Evolutionary conservation across 2,888 invertebrate species (phyloP), one percentile per base, ranked within the genome.

Genomic region (Crocallis elinguaria): DNA sequence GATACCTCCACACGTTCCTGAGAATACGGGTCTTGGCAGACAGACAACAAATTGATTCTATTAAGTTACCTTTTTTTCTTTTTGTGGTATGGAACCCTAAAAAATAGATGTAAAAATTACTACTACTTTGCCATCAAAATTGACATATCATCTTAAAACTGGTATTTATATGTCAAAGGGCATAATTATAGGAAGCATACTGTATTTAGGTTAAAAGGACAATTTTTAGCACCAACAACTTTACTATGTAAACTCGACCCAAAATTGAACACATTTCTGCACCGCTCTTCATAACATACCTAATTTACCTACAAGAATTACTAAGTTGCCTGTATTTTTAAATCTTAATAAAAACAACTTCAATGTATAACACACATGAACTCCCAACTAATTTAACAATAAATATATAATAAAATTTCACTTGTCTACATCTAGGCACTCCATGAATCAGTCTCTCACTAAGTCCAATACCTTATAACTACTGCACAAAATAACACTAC

Each of bases 191-290:
- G 43, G 45, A 43, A 38, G 29, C 27, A 35, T 38, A 30, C 32
- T 19, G 29, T 12, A 30, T 35, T 49, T 43, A 46, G 33, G 25
- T 43, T 29, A 30, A 14, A 6, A 35, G 46, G 35, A 37, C 25
- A 14, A 30, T 14, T 32, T 49, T 59, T 58, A 65, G 65, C 65
- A 65, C 65, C 65, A 57, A 58, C 56, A 57, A 35, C 35, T 45
- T 57, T 56, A 39, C 30, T 52, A 54, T 59, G 51, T 60, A 62
- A 60, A 62, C 50, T 56, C 55, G 50, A 57, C 52, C 59, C 44
- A 60, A 56, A 61, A 57, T 57, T 61, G 60, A 63, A 65, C 59
- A 61, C 65, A 60, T 52, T 43, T 49, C 55, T 51, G 60, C 59
- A 61, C 59, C 53, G 42, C 57, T 52, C 25, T 27, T 42, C 5